Evolutionary conservation across 2,797 vertebrate genomes (phyloP).

Genomic region (Halcyon badia): DNA sequence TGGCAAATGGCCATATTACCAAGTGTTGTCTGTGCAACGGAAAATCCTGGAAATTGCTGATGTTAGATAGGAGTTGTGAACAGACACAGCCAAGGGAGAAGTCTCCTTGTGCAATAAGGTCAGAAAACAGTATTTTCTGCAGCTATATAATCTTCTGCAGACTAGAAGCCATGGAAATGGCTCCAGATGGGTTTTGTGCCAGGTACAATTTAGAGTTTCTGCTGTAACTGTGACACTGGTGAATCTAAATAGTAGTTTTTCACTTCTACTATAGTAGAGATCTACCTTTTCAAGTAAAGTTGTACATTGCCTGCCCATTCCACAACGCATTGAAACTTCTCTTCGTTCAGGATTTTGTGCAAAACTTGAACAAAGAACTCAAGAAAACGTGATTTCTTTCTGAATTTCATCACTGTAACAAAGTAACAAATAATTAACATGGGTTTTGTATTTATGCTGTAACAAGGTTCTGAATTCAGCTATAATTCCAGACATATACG

Average conservation of each 20-base stretch:
- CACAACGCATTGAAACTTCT: conserved; percentile 80
- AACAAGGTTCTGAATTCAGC: not conserved
- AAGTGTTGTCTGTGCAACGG: not conserved
- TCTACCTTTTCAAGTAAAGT: conserved; percentile 85
- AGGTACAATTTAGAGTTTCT: not conserved
- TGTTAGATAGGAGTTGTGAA: not conserved
- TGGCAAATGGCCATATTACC: not conserved
- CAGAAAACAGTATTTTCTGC: not conserved
- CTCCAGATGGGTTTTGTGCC: not conserved
- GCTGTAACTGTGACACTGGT: not conserved
- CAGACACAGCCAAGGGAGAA: not conserved
- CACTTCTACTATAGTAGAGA: not conserved
- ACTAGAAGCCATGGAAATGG: not conserved
- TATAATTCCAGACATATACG: not conserved
- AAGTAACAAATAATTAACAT: conserved; percentile 22
- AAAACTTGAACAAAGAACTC: conserved; percentile 89
- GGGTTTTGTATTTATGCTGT: not conserved
- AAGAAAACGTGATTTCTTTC: conserved; percentile 84
- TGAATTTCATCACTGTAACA: conserved; percentile 89
- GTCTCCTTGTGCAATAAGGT: not conserved
- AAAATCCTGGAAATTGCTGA: not conserved
- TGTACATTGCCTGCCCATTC: conserved; percentile 82
- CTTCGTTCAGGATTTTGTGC: conserved; percentile 87
- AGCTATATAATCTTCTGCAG: not conserved
- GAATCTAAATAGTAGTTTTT: not conserved